Conservation (phyloP, 2,797 vertebrate genomes). For the Sitta carolinensis region DNA sequence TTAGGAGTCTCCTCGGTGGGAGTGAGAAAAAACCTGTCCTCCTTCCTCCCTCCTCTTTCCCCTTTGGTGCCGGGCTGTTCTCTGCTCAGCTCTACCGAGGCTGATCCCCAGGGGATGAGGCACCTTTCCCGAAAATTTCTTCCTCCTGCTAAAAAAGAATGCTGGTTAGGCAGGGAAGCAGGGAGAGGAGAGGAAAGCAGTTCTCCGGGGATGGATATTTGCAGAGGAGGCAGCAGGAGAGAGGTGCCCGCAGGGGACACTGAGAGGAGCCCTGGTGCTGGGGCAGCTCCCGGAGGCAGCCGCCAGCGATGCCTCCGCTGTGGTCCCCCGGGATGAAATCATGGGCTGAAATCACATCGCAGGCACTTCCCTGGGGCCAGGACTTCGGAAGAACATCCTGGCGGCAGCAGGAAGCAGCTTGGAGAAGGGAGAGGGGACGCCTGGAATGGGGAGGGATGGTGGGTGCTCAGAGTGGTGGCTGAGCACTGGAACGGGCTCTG, state of each 20-base stretch:
- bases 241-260: not conserved
- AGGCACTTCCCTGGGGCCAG: not conserved
- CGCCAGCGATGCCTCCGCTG: not conserved
- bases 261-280: not conserved
- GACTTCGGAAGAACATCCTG: not conserved
- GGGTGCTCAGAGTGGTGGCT: rapidly evolving
- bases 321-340: not conserved
- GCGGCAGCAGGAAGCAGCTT: not conserved
- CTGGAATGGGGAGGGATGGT: not conserved
- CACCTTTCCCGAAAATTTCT: not conserved
- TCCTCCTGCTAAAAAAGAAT: not conserved
- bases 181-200: not conserved
- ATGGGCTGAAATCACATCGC: not conserved
- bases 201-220: not conserved
- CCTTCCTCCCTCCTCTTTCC: not conserved
- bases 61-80: not conserved
- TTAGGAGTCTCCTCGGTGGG: not conserved
- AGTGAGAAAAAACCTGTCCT: not conserved
- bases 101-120: not conserved
- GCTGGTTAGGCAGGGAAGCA: not conserved
- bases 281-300: not conserved
- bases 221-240: not conserved
- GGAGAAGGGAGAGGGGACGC: not conserved
- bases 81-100: not conserved
- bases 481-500: not conserved